phyloP scores from a whole-genome alignment of 2,113 vertebrate genomes.

The Microtus richardsoni region DNA sequence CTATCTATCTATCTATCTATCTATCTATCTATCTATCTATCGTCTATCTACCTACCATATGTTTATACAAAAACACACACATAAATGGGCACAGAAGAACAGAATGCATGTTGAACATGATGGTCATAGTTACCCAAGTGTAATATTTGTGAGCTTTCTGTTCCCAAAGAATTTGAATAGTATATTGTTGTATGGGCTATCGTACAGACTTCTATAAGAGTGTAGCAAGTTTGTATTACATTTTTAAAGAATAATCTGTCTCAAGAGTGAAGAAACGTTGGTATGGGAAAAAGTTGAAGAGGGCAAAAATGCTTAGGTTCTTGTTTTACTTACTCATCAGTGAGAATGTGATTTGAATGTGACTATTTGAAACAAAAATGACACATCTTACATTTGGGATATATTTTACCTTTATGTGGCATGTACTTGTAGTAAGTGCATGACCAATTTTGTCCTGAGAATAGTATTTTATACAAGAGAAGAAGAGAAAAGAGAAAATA shows the following conservation, averaged over 20 bases:
- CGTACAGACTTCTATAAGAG: neutral
- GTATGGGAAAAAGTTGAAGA: neutral
- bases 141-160: neutral
- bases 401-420: conserved; percentile 27
- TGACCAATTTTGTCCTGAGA: conserved; percentile 36
- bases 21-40: neutral
- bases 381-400: neutral
- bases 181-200: neutral
- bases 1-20: neutral
- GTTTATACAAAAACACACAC: neutral
- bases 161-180: neutral
- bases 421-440: neutral
- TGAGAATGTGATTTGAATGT: neutral
- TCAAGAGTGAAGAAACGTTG: neutral
- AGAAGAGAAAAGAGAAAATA: neutral
- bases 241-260: neutral
- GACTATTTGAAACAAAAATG: neutral
- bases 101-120: too few species aligned
- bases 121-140: neutral
- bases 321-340: neutral
- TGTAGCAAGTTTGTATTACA: neutral
- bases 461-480: neutral
- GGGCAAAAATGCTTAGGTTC: neutral
- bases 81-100: neutral
- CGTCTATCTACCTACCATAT: neutral